These are phyloP conservation scores for Muricea muricata DNA, from an alignment of 92 coral and sea anemone species.

Conservation along the genomic window DNA sequence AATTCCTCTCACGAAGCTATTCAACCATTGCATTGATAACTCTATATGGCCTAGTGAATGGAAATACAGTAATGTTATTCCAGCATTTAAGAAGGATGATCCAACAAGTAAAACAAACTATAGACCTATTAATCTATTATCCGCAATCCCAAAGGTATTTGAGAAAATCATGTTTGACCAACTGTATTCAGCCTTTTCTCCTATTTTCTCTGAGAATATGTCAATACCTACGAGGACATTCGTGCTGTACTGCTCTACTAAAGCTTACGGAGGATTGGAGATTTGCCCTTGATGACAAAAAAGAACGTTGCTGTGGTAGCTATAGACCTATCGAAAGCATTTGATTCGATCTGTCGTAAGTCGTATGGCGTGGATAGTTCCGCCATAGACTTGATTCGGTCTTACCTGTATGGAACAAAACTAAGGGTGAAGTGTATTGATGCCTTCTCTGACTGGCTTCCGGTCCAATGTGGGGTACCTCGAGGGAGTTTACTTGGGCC, in stretches of 20 bases:
- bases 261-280: slow-evolving; percentile 47
- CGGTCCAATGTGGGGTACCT: not conserved
- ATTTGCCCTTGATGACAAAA: slow-evolving; percentile 38
- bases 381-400: slow-evolving; percentile 13
- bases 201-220: slow-evolving; percentile 36
- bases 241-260: slow-evolving; percentile 8
- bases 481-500: slow-evolving; percentile 62
- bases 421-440: slow-evolving; percentile 41
- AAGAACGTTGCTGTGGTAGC: slow-evolving; percentile 53
- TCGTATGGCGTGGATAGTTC: slow-evolving; percentile 18
- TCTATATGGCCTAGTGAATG: slow-evolving; percentile 38
- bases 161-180: slow-evolving; percentile 55
- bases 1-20: slow-evolving; percentile 37
- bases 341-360: slow-evolving; percentile 55
- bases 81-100: slow-evolving; percentile 41
- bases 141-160: slow-evolving; percentile 40
- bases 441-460: slow-evolving; percentile 15
- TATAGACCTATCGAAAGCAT: slow-evolving; percentile 40
- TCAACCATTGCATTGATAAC: slow-evolving; percentile 14
- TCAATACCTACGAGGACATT: slow-evolving; percentile 54
- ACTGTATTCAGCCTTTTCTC: slow-evolving; percentile 3
- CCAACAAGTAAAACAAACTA: slow-evolving; percentile 37
- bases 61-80: slow-evolving; percentile 53
- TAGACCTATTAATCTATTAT: slow-evolving; percentile 58
- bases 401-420: not conserved